Percentiles rank a stretch among this genome's conserved stretches.
phyloP scores from a whole-genome alignment of 53 echinoderm and acorn worm species.

The Echinometra lucunter region DNA sequence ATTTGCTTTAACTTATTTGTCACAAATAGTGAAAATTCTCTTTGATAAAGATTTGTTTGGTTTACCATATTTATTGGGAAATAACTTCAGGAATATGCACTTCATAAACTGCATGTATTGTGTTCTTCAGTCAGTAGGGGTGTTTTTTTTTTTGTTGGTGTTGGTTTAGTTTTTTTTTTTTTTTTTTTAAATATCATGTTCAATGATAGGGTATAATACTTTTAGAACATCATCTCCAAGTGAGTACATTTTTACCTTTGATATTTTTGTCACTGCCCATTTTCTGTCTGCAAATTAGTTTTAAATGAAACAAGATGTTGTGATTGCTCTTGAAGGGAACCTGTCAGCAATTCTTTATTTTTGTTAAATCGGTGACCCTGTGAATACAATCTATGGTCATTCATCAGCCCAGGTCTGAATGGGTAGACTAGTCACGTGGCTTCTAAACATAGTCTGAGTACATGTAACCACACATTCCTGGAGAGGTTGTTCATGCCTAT shows the following conservation, averaged over 20 bases:
- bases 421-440: background rate
- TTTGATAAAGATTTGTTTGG: background rate
- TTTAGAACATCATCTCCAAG: too few relatives aligned
- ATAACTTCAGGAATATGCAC: background rate
- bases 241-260: too few relatives aligned
- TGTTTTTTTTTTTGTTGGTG: too few relatives aligned
- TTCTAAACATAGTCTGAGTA: conserved; percentile 31
- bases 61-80: background rate
- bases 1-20: background rate
- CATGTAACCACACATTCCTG: conserved; percentile 39
- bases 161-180: too few relatives aligned
- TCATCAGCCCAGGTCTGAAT: background rate
- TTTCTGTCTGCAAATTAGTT: too few relatives aligned
- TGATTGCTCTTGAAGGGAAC: too few relatives aligned
- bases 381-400: background rate
- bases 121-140: background rate
- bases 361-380: background rate
- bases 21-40: background rate
- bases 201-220: too few relatives aligned
- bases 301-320: too few relatives aligned
- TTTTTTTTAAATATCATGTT: too few relatives aligned
- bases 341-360: background rate
- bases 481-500: conserved; percentile 8
- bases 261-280: too few relatives aligned
- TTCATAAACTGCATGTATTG: background rate